These are phyloP conservation scores for Portunus trituberculatus DNA, from an alignment of 1,140 invertebrate species.

Conservation along the genomic window DNA sequence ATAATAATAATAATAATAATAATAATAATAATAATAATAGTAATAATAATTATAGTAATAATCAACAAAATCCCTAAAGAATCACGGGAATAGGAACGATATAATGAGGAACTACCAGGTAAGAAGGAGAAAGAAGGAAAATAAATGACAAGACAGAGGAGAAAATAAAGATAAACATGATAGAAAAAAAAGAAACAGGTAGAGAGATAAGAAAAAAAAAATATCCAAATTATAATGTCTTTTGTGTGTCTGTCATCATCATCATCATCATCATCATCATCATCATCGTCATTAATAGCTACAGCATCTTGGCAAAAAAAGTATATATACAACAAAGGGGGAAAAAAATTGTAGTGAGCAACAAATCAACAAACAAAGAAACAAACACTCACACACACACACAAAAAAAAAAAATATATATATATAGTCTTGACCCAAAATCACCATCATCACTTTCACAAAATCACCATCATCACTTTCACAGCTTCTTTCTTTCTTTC, in stretches of 20 bases:
- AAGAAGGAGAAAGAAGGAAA: neutral
- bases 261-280: neutral
- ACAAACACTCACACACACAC: neutral
- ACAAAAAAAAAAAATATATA: too few relatives aligned
- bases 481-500: neutral
- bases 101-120: neutral
- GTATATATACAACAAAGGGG: too few relatives aligned
- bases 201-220: neutral
- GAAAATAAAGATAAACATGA: neutral
- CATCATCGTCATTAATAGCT: too few relatives aligned
- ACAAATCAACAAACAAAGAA: too few relatives aligned
- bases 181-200: neutral
- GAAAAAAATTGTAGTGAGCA: too few relatives aligned
- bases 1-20: neutral
- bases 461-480: neutral
- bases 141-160: neutral
- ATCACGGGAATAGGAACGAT: neutral
- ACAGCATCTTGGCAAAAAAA: too few relatives aligned
- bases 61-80: neutral
- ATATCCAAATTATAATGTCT: conserved; percentile 2
- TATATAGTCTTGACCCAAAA: neutral
- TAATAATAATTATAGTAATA: neutral
- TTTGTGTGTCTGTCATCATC: neutral
- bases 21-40: too few relatives aligned
- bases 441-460: neutral